A percentile compares a stretch with the other conserved stretches of the same genome.
These are phyloP conservation scores for Ophiodon elongatus DNA, from an alignment of 2,113 vertebrate genomes.

Conservation along the genomic window DNA sequence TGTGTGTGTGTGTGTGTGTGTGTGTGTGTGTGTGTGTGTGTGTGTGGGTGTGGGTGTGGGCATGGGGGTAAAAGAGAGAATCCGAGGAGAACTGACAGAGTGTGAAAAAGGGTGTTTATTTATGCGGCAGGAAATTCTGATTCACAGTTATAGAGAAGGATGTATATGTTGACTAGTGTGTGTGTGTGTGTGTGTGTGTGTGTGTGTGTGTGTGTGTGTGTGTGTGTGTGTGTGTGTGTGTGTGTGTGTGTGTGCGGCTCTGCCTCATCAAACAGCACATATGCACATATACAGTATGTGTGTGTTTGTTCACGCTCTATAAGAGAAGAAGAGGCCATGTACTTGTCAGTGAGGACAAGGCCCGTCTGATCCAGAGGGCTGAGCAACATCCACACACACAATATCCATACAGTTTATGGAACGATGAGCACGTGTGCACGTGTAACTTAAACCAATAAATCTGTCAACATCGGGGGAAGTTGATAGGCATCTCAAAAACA, in stretches of 20 bases:
- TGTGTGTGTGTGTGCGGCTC: background rate
- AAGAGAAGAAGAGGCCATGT: background rate
- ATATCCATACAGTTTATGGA: background rate
- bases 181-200: background rate
- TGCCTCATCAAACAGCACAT: background rate
- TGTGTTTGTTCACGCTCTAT: background rate
- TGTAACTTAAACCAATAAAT: background rate
- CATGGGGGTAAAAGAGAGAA: background rate
- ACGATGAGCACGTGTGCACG: background rate
- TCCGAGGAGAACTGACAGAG: constrained; percentile 31
- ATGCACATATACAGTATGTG: background rate
- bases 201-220: background rate
- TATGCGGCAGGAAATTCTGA: constrained; percentile 50
- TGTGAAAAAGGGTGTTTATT: constrained; percentile 51
- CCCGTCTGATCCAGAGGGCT: constrained; percentile 30
- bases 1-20: background rate
- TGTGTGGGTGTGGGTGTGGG: background rate
- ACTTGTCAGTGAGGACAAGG: constrained; percentile 37
- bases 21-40: background rate
- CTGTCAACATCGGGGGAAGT: constrained; percentile 12
- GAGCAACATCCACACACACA: constrained; percentile 10
- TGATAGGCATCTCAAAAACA: constrained; percentile 31
- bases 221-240: constrained; percentile 15
- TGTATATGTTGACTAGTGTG: background rate
- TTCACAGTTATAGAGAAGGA: constrained; percentile 27